Evolutionary conservation across 2,113 vertebrate species (phyloP), one percentile per base, ranked within the genome.

Genomic region (Axis porcinus): DNA sequence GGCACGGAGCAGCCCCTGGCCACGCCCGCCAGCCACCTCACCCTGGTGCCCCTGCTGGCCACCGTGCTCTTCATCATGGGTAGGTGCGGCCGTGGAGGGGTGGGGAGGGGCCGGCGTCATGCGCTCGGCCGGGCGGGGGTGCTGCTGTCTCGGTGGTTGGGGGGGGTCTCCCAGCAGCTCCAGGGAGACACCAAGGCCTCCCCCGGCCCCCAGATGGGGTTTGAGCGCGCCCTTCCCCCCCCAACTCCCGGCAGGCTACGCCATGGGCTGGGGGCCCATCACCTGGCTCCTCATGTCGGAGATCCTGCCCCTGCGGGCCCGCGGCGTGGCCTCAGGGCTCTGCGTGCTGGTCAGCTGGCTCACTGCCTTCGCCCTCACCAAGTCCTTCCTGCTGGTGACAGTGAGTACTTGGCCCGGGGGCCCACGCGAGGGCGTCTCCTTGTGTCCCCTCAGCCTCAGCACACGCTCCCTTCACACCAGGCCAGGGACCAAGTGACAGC

Each of bases 261-360:
- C 99, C 96, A 99, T 99, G 99, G 99, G 99, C 98, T 99, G 99
- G 99, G 99, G 99, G 5, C 99, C 99, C 78, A 99, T 99, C 98
- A 99, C 99, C 2, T 99, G 99, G 99, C 97, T 99, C 94, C 99
- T 99, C 97, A 99, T 99, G 99, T 99, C 99, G 0, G 99, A 99
- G 98, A 99, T 99, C 86, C 98, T 99, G 96, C 99, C 99, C 0
- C 98, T 99, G 96, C 99, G 98, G 23, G 99, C 99, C 5, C 98
- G 99, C 0, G 99, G 99, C 0, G 97, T 99, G 82, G 99, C 99
- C 14, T 99, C 99, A 0, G 99, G 99, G 0, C 98, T 99, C 67
- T 99, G 99, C 0, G 99, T 99, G 0, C 97, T 99, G 0, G 98
- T 99, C 97, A 99, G 99, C 99, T 99, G 99, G 99, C 78, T 99